Base-by-base conservation (phyloP, 2,888 invertebrate genomes). In the Rhogogaster chlorosoma region DNA sequence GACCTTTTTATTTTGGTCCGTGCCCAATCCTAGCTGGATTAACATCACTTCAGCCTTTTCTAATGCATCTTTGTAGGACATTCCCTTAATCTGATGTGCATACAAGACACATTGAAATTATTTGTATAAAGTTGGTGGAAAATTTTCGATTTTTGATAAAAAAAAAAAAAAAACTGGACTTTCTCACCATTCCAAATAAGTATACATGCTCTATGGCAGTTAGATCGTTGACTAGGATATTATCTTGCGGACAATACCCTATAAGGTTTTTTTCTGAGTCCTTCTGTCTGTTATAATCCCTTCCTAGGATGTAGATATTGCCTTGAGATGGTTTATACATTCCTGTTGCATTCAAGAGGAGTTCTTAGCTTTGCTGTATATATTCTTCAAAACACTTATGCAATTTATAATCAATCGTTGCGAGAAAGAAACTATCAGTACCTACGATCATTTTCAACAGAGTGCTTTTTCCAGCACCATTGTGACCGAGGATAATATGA, bases 381-480 rank as follows among this genome's bases (percentile, higher is more conserved):
- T 10, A 38, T 73, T 73, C 12, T 73, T 73, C 38, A 7, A 18
- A 29, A 26, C 10, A 36, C 38, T 42, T 61, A 61, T 38, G 38
- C 15, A 18, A 61, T 36, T n/a, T 36, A 57, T 38, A 22, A 38
- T 29, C 2, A 10, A 61, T 61, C 38, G 7, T 26, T 12, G 53
- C 32, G n/a, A 6, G 4, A 45, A 22, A 70, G n/a, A 18, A 45
- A 53, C 45, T 53, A 18, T 67, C 10, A 49, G 38, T 88, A 88
- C 89, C 89, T 61, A 85, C 83, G 42, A 89, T 88, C 26, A 87
- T 86, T 53, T 88, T 89, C n/a, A 89, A 84, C 9, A 89, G 77
- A 49, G 86, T 87, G 73, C 89, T 89, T 83, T 89, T 89, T 53
- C 89, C 89, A 3, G 89, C 86, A 1, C 88, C 88, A 45, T 88